Conservation (phyloP, 2,888 invertebrate species). For the Eupithecia abbreviata region DNA sequence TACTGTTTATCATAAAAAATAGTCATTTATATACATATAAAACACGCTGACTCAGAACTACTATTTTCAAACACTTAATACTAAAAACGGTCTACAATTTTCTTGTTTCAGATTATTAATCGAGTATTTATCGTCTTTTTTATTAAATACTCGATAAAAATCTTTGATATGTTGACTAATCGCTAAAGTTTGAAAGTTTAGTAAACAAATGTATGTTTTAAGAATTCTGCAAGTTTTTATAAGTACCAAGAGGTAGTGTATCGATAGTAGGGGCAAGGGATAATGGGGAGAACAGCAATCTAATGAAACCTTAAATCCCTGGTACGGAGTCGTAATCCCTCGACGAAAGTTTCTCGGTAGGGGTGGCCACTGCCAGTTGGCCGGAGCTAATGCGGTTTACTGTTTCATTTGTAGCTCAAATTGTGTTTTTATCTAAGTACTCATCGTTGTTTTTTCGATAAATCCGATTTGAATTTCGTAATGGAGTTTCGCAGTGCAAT, state of each 20-base stretch:
- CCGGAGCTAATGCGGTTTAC: conserved; percentile 81
- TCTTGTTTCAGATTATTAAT: too few relatives aligned
- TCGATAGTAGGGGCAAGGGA: conserved; percentile 34
- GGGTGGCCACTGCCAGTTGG: conserved; percentile 73
- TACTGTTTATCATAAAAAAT: too few relatives aligned
- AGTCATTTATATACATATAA: not conserved
- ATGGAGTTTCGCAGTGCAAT: conserved; percentile 29
- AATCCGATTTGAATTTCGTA: conserved; percentile 59
- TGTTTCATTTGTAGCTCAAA: conserved; percentile 78
- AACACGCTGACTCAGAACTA: too few relatives aligned
- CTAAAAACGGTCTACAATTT: not conserved
- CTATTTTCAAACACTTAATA: not conserved
- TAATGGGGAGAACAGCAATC: conserved; percentile 60
- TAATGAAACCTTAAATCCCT: conserved; percentile 85
- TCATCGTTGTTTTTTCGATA: conserved; percentile 68
- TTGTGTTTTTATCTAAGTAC: conserved; percentile 74
- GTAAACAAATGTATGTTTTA: not conserved
- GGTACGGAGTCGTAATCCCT: conserved; percentile 82
- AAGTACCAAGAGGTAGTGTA: conserved; percentile 22
- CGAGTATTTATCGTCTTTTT: too few relatives aligned
- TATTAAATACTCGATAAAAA: too few relatives aligned
- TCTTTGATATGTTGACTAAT: too few relatives aligned
- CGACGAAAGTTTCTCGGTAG: conserved; percentile 70
- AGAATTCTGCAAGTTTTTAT: not conserved
- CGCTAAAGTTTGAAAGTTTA: too few relatives aligned